Percentiles rank a stretch among this genome's conserved stretches.
These are phyloP conservation scores for Aromia moschata DNA, from an alignment of 2,888 invertebrate genomes.

Conservation along the genomic window DNA sequence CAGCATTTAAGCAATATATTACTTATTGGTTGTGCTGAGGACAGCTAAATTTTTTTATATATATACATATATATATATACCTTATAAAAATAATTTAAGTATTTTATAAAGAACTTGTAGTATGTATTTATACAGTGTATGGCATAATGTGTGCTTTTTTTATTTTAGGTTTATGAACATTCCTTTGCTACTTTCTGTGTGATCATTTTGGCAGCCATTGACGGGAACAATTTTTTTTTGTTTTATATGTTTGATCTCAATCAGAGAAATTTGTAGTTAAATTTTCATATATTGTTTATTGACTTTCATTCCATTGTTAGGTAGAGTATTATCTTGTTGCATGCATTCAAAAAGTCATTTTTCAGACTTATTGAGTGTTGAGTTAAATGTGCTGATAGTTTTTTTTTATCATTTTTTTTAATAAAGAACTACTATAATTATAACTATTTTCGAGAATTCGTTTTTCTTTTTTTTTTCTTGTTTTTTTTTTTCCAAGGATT, in stretches of 20 bases:
- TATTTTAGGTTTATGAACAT: constrained; percentile 41
- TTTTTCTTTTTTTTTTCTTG: constrained; percentile 22
- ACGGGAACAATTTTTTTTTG: constrained; percentile 24
- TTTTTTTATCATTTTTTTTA: constrained; percentile 20
- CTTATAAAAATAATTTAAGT: constrained; percentile 11
- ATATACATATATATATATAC: neutral
- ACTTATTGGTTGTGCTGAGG: constrained; percentile 12
- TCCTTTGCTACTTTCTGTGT: constrained; percentile 48
- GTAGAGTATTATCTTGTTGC: constrained; percentile 12
- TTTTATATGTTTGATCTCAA: constrained; percentile 30
- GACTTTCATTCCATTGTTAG: constrained; percentile 20
- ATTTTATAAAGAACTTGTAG: constrained; percentile 16
- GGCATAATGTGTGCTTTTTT: constrained; percentile 9
- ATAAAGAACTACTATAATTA: constrained; percentile 29
- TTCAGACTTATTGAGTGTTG: neutral
- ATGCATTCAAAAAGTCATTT: neutral
- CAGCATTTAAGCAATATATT: neutral
- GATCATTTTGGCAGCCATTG: constrained; percentile 51
- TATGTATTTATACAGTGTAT: constrained; percentile 19
- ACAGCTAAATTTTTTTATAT: constrained; percentile 24
- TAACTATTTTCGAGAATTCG: constrained; percentile 17
- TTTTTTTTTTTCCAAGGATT: constrained; percentile 15
- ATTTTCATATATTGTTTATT: constrained; percentile 30
- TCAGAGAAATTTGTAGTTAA: constrained; percentile 26
- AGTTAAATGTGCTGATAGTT: constrained; percentile 9